Conservation (phyloP, 2,888 invertebrate species). For the Seladonia tumulorum region DNA sequence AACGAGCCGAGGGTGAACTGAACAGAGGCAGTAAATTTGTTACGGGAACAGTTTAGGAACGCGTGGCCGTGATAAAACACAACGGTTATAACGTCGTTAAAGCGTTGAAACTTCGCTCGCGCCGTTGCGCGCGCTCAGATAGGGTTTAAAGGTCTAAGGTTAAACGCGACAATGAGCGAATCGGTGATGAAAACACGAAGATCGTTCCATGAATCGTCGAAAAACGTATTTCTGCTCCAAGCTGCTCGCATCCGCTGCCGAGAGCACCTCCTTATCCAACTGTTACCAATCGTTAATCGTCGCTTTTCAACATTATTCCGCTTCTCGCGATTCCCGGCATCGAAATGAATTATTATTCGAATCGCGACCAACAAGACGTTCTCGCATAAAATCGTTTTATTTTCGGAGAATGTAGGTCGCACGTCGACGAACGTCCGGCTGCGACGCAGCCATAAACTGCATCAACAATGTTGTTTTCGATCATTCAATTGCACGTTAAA, state of each 20-base stretch:
- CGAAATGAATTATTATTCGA: no score
- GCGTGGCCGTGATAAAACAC: constrained; percentile 26
- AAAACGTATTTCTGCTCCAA: constrained; percentile 6
- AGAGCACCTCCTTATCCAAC: neutral
- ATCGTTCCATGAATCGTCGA: constrained; percentile 18
- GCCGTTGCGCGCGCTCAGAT: constrained; percentile 30
- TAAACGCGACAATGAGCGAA: constrained; percentile 42
- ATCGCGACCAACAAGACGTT: no score
- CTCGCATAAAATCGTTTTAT: no score
- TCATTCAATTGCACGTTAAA: no score
- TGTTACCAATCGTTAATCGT: neutral
- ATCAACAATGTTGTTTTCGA: no score
- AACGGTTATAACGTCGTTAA: constrained; percentile 39
- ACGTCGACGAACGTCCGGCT: no score
- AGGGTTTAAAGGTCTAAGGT: constrained; percentile 48
- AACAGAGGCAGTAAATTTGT: constrained; percentile 19
- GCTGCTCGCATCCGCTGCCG: neutral
- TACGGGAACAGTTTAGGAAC: constrained; percentile 17
- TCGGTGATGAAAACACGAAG: constrained; percentile 39
- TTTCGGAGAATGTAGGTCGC: no score
- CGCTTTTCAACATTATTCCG: neutral
- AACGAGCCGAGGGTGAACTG: neutral
- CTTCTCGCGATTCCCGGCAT: no score
- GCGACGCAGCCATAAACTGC: no score
- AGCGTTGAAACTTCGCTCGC: constrained; percentile 35